Conservation (phyloP, 1,140 invertebrate genomes). For the Meteorus sp. region DNA sequence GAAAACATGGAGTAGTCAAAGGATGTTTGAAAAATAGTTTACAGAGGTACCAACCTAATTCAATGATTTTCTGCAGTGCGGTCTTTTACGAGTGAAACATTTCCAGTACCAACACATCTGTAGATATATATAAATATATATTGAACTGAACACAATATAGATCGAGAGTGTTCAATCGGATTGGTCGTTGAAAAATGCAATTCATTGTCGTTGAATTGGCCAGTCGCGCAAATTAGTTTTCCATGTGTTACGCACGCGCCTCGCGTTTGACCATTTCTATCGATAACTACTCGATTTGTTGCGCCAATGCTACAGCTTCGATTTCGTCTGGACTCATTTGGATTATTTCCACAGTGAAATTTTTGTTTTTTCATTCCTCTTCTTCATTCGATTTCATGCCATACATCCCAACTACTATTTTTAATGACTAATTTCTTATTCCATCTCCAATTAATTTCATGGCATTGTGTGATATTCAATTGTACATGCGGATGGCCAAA, state of each 20-base stretch:
- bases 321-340: background rate
- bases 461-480: too few species aligned
- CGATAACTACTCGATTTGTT: slow-evolving; percentile 7
- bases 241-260: background rate
- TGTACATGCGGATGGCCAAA: too few species aligned
- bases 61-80: slow-evolving; percentile 18
- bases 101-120: too few species aligned
- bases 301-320: background rate
- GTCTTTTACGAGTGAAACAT: background rate
- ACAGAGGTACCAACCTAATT: slow-evolving; percentile 3
- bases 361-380: too few species aligned
- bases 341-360: background rate
- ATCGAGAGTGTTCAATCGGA: background rate
- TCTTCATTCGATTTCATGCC: too few species aligned
- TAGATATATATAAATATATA: too few species aligned
- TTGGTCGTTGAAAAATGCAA: slow-evolving; percentile 3
- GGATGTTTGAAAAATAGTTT: background rate
- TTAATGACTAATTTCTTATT: too few species aligned
- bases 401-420: too few species aligned
- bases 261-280: slow-evolving; percentile 7
- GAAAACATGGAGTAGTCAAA: background rate
- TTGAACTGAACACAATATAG: too few species aligned
- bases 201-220: background rate
- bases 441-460: too few species aligned
- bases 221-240: background rate